Conservation (phyloP, 2,888 invertebrate genomes). For the Hirtodrosophila duncani region DNA sequence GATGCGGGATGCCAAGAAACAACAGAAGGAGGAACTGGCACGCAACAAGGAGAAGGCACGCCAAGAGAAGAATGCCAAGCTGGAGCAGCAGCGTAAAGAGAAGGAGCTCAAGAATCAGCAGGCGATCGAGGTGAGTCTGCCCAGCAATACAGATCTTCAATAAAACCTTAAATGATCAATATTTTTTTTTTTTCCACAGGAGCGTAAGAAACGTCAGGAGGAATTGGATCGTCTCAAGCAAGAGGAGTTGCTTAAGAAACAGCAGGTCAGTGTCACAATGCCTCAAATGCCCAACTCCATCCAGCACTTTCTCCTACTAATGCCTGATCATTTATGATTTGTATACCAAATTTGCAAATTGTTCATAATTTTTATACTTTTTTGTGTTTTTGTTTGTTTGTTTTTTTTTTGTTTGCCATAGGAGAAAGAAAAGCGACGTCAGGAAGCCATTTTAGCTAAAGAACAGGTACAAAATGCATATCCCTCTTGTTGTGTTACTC, state of each 20-base stretch:
- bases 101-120: constrained; percentile 91
- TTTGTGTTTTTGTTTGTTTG: constrained; percentile 7
- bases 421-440: constrained; percentile 94
- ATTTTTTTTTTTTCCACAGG: constrained; percentile 80
- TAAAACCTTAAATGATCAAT: background rate
- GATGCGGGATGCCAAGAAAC: constrained; percentile 86
- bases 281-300: background rate
- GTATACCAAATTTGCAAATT: no score
- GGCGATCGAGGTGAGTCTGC: constrained; percentile 90
- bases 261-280: constrained; percentile 83
- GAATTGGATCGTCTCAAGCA: constrained; percentile 90
- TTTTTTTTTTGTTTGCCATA: constrained; percentile 78
- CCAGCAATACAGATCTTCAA: background rate
- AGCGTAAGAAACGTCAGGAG: constrained; percentile 90
- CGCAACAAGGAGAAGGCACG: constrained; percentile 80
- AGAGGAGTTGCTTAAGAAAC: constrained; percentile 90
- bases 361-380: constrained; percentile 12
- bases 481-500: background rate
- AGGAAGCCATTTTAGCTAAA: constrained; percentile 91
- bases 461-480: constrained; percentile 86
- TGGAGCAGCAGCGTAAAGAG: constrained; percentile 89
- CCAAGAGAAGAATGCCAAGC: constrained; percentile 87
- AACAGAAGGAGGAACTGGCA: constrained; percentile 83
- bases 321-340: constrained; percentile 16
- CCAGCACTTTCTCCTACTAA: no score